These are phyloP conservation scores for Neuroscelio doddi DNA, from an alignment of 2,888 invertebrate species.

Conservation along the genomic window DNA sequence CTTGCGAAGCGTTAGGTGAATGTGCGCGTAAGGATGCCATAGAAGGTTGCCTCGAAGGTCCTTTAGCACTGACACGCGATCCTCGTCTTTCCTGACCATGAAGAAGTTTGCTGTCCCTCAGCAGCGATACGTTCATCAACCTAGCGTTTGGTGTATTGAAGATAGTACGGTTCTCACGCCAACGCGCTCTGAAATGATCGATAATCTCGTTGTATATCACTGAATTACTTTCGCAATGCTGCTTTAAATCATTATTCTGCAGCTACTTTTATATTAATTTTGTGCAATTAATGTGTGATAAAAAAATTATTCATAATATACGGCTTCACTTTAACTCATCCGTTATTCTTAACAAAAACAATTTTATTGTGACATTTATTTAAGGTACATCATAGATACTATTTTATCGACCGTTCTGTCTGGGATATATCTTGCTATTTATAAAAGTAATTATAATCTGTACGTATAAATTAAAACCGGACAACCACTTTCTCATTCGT, in stretches of 20 bases:
- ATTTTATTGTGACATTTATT: too few species aligned
- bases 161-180: slow-evolving; percentile 93
- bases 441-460: too few species aligned
- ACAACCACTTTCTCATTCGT: too few species aligned
- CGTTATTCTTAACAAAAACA: too few species aligned
- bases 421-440: too few species aligned
- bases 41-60: slow-evolving; percentile 88
- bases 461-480: too few species aligned
- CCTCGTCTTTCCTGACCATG: slow-evolving; percentile 86
- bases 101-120: slow-evolving; percentile 85
- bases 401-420: too few species aligned
- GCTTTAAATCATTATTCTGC: neutral
- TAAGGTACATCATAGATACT: too few species aligned
- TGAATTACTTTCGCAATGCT: neutral
- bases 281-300: too few species aligned
- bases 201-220: slow-evolving; percentile 2
- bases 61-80: slow-evolving; percentile 84
- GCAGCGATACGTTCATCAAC: slow-evolving; percentile 90
- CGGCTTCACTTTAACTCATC: too few species aligned
- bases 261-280: too few species aligned
- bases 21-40: slow-evolving; percentile 88
- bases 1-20: slow-evolving; percentile 81
- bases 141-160: slow-evolving; percentile 96
- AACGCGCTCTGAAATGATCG: slow-evolving; percentile 82
- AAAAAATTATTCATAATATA: too few species aligned